Conservation (phyloP, 2,888 invertebrate genomes). For the Chrysina gloriosa region DNA sequence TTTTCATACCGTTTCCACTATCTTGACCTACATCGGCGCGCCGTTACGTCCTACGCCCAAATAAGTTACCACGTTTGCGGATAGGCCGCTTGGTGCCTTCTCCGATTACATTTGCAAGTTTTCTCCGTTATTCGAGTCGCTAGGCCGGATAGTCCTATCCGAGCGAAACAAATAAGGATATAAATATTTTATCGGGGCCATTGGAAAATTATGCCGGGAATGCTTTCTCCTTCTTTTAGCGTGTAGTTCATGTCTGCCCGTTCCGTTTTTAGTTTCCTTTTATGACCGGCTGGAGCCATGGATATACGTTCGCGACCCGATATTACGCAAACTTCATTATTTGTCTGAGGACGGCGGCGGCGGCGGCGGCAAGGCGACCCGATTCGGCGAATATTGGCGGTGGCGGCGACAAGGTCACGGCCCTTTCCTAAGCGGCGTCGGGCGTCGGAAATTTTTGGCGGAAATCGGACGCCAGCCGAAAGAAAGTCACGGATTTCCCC, state of each 20-base stretch:
- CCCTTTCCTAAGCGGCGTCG: neutral
- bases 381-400: conserved; percentile 16
- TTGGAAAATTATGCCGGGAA: conserved; percentile 29
- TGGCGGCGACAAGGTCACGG: conserved; percentile 31
- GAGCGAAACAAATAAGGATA: conserved; percentile 35
- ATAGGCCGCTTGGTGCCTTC: conserved; percentile 1
- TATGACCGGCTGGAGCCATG: conserved; percentile 31
- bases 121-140: neutral
- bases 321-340: conserved; percentile 37
- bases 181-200: conserved; percentile 34
- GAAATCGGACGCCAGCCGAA: conserved; percentile 31
- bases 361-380: neutral
- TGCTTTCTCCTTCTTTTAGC: neutral
- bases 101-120: conserved; percentile 22
- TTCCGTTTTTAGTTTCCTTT: conserved; percentile 33
- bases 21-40: conserved; percentile 16
- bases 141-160: neutral
- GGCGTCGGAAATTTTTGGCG: conserved; percentile 19
- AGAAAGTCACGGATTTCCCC: conserved; percentile 29
- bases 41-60: neutral
- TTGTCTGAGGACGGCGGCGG: neutral
- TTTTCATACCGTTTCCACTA: neutral
- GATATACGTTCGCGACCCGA: conserved; percentile 7
- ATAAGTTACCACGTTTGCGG: conserved; percentile 16
- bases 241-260: neutral